A percentile compares a stretch with the other conserved stretches of the same genome.
Conservation (phyloP, 2,797 vertebrate genomes). For the Eremophila alpestris region DNA sequence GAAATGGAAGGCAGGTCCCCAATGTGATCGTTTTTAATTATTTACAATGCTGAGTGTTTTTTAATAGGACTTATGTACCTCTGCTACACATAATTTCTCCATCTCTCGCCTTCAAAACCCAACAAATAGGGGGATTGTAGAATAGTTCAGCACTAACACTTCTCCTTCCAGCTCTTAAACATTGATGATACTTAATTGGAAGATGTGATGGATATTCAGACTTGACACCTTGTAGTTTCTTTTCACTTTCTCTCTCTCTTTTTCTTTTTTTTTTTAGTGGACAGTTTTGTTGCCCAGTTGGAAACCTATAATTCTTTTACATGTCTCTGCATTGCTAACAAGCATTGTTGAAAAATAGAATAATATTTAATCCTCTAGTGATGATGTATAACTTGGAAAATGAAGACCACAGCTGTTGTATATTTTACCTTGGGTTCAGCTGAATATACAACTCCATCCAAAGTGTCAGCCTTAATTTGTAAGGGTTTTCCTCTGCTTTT, state of each 20-base stretch:
- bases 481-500: neutral
- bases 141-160: neutral
- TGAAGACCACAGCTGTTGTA: neutral
- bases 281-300: neutral
- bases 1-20: conserved; percentile 13
- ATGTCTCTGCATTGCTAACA: neutral
- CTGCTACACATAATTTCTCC: conserved; percentile 51
- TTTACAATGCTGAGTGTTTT: conserved; percentile 74
- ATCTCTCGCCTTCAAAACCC: neutral
- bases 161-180: conserved; percentile 14
- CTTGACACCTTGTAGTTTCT: neutral
- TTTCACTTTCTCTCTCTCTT: neutral
- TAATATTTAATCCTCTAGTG: neutral
- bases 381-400: neutral
- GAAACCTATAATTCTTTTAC: neutral
- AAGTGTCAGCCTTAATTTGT: neutral
- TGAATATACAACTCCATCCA: neutral
- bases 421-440: neutral
- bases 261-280: neutral
- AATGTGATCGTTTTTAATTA: conserved; percentile 73
- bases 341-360: neutral
- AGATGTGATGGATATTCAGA: neutral
- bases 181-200: neutral
- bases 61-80: conserved; percentile 67
- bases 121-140: neutral